phyloP scores from a whole-genome alignment of 2,888 invertebrate species.

The Rotaria sp. region DNA sequence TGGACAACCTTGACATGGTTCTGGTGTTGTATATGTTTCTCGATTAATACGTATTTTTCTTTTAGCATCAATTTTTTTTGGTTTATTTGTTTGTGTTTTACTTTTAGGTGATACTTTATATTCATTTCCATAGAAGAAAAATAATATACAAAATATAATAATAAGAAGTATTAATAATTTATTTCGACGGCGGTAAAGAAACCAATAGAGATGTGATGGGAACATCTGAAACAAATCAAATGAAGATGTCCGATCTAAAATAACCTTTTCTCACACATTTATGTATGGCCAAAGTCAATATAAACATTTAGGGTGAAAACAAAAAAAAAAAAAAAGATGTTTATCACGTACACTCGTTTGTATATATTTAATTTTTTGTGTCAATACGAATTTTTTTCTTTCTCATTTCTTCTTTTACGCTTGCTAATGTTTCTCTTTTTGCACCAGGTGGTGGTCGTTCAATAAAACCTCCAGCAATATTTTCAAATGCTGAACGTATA shows the following conservation, averaged over 20 bases:
- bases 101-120: not conserved
- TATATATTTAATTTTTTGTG: not conserved
- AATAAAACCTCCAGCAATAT: not conserved
- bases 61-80: not conserved
- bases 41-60: slow-evolving; percentile 21
- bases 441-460: not conserved
- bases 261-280: not conserved
- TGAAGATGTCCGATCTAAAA: not conserved
- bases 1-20: slow-evolving; percentile 44
- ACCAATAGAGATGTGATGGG: not conserved
- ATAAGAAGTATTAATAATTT: not conserved
- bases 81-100: not conserved
- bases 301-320: not conserved
- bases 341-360: not conserved
- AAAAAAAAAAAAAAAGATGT: not conserved
- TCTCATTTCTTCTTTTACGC: not conserved
- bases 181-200: not conserved
- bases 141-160: not conserved
- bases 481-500: not conserved
- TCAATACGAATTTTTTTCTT: slow-evolving; percentile 1
- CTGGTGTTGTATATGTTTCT: slow-evolving; percentile 30
- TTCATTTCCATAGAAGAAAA: not conserved
- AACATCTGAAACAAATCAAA: not conserved
- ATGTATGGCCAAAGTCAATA: not conserved
- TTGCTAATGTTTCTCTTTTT: not conserved